These are phyloP conservation scores for Callochromis pleurospilus DNA, from an alignment of 2,113 vertebrate genomes.

Conservation along the genomic window DNA sequence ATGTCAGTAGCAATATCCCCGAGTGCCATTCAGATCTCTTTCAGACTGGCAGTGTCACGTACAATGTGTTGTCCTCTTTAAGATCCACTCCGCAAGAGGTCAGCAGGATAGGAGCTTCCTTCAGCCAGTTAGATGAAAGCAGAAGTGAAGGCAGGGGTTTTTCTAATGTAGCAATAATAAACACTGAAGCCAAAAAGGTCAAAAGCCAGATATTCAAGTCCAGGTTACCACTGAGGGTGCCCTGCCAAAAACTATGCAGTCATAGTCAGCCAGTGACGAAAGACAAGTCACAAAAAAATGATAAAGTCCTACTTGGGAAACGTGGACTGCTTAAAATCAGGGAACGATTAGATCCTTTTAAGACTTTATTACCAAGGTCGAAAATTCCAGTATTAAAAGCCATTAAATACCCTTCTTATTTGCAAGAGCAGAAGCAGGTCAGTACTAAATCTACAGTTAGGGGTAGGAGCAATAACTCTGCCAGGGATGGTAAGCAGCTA, in stretches of 20 bases:
- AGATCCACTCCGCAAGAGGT: slow-evolving; percentile 72
- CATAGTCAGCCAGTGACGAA: slow-evolving; percentile 61
- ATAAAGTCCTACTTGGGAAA: slow-evolving; percentile 18
- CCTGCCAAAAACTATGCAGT: slow-evolving; percentile 68
- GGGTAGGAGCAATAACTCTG: slow-evolving; percentile 70
- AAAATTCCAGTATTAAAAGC: slow-evolving; percentile 85
- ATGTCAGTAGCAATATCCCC: slow-evolving; percentile 82
- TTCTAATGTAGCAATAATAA: slow-evolving; percentile 72
- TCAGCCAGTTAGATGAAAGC: slow-evolving; percentile 69
- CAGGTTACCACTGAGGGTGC: slow-evolving; percentile 86
- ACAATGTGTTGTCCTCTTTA: slow-evolving; percentile 71
- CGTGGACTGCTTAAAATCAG: slow-evolving; percentile 40
- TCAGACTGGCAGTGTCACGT: slow-evolving; percentile 66
- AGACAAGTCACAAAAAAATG: slow-evolving; percentile 67
- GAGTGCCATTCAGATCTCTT: slow-evolving; percentile 59
- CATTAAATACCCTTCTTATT: slow-evolving; percentile 63
- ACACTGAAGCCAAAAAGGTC: slow-evolving; percentile 68
- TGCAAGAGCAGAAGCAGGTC: slow-evolving; percentile 59
- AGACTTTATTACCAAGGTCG: slow-evolving; percentile 76
- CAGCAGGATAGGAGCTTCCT: slow-evolving; percentile 55
- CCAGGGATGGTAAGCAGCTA: slow-evolving; percentile 71
- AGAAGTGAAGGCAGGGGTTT: slow-evolving; percentile 62
- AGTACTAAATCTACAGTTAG: slow-evolving; percentile 66
- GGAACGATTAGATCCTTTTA: slow-evolving; percentile 69
- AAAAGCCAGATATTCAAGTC: slow-evolving; percentile 81